Base-by-base conservation (phyloP, 2,797 vertebrate genomes). In the Mus spretus region DNA sequence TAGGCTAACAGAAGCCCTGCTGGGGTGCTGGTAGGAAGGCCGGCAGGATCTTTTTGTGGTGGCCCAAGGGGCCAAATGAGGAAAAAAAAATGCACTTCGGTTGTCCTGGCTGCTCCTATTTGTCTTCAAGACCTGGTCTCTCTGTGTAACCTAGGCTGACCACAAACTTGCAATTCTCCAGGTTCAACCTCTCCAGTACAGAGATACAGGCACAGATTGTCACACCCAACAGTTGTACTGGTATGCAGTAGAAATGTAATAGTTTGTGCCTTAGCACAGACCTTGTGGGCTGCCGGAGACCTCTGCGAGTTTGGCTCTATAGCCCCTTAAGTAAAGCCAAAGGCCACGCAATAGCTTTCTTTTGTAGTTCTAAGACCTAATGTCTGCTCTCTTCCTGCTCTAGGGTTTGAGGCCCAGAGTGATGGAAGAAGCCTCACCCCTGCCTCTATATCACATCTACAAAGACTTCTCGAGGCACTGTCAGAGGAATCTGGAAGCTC, bases 401-500 rank as follows among this genome's bases (percentile, higher is more conserved):
- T 65, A 98, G 97, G 90, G 50, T 55, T 75, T 34, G 96, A 95
- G 81, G 61, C 82, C 20, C 59, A 55, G 10, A 61, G 59, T 37
- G 6, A 19, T 3, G 28, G 11, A 0, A 28, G 77, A 44, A 93
- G 50, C 74, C 88, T 59, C 11, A 11, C 77, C 11, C 24, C 94
- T 1, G 85, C 28, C 67, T 81, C 94, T 19, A 59, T 72, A 28
- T 40, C 93, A 14, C 24, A 63, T 63, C 57, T 98, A 89, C 96
- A 96, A 50, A 90, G 4, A 78, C 93, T 98, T 81, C 89, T 97
- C 75, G 78, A 97, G 65, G 97, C 63, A 0, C 1, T 97, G 72
- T 63, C 70, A 0, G 92, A 9, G 2, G 97, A 90, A 72, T 34
- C 97, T 20, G 67, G 89, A 57, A 85, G 28, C 28, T 44, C 57